Conservation (phyloP, 2,888 invertebrate species). For the Acanthosepion pharaonis region DNA sequence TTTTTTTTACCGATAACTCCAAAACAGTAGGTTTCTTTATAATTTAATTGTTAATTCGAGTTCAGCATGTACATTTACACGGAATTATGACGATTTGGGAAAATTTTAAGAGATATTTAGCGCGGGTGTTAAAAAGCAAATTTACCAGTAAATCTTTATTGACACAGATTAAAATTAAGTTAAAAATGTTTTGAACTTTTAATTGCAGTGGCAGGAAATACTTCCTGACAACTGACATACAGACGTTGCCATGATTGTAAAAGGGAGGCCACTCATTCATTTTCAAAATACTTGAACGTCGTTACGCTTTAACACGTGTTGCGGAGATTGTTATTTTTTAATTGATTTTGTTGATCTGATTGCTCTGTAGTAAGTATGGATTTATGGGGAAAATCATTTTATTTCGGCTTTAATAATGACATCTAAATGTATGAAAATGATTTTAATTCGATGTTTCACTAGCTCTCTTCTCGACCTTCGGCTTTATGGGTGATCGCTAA, state of each 20-base stretch:
- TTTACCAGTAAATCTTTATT: too few relatives aligned
- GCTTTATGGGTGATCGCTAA: background rate
- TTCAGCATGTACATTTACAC: too few relatives aligned
- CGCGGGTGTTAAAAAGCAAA: too few relatives aligned
- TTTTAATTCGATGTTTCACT: background rate
- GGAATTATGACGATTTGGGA: too few relatives aligned
- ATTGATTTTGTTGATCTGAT: background rate
- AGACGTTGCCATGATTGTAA: background rate
- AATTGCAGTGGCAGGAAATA: background rate
- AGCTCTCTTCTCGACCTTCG: background rate
- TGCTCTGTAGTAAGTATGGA: background rate
- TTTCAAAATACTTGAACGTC: background rate
- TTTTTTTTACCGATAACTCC: too few relatives aligned
- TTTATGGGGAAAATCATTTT: background rate
- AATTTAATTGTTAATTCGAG: too few relatives aligned
- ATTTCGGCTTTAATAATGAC: background rate
- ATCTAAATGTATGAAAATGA: background rate
- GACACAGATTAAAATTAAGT: background rate
- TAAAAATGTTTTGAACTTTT: background rate
- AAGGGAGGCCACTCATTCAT: background rate
- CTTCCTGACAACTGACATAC: background rate
- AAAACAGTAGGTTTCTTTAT: too few relatives aligned
- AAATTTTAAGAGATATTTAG: too few relatives aligned
- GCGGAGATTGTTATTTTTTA: conserved; percentile 3
- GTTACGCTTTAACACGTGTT: background rate